These are phyloP conservation scores for Calonectris borealis DNA, from an alignment of 2,113 vertebrate genomes.

Conservation along the genomic window DNA sequence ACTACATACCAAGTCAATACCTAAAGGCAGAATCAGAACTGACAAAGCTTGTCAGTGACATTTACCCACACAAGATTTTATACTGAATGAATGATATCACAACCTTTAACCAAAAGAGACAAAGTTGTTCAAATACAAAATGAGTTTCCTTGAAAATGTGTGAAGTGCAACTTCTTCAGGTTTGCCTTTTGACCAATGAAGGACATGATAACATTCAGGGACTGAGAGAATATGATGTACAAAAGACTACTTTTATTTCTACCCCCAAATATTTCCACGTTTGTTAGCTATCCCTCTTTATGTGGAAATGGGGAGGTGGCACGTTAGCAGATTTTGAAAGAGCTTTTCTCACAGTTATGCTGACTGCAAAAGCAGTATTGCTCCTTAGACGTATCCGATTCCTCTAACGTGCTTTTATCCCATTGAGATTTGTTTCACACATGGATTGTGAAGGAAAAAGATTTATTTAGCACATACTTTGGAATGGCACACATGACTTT, in stretches of 20 bases:
- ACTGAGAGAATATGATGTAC: constrained; percentile 30
- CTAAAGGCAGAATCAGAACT: constrained; percentile 39
- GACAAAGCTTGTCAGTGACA: not conserved
- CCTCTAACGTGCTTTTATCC: not conserved
- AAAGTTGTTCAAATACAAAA: constrained; percentile 1
- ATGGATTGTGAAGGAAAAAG: not conserved
- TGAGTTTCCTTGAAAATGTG: not conserved
- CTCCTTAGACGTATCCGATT: not conserved
- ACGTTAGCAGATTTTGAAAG: not conserved
- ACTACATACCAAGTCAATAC: not conserved
- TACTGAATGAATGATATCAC: constrained; percentile 36
- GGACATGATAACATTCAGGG: constrained; percentile 65
- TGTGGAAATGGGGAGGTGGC: not conserved
- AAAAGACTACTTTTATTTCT: constrained; percentile 40
- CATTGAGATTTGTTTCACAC: not conserved
- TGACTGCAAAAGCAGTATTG: not conserved
- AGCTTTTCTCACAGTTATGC: not conserved
- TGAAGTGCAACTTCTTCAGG: not conserved
- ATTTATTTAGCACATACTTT: constrained; percentile 47
- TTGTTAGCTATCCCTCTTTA: not conserved
- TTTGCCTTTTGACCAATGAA: not conserved
- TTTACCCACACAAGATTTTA: not conserved
- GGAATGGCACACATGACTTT: constrained; percentile 53
- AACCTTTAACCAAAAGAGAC: not conserved
- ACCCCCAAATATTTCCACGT: constrained; percentile 44